Base-by-base conservation (phyloP, 2,113 vertebrate genomes). In the Zapus hudsonius region DNA sequence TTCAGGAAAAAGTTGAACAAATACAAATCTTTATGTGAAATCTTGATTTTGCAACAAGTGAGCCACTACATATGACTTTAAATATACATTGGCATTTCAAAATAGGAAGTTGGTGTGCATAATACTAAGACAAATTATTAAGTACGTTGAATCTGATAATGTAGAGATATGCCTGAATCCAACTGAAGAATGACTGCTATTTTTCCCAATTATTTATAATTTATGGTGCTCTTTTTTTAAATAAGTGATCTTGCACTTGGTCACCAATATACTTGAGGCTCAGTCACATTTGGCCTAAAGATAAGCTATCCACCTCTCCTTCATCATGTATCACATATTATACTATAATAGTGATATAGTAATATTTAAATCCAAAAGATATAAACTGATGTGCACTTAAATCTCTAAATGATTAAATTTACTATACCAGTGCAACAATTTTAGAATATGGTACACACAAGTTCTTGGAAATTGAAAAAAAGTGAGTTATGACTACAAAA, bases 401-500 rank as follows among this genome's bases (percentile, higher is more conserved):
- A n/a, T 10, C 59, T 95, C 80, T 69, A 91, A 81, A 64, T 84
- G 64, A 93, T 72, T 86, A 79, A 72, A 84, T 84, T 81, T 95
- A n/a, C 9, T 75, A 84, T 63, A 20, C 2, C n/a, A 38, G 27
- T 52, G 81, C 57, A 73, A 33, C 73, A 92, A 70, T 91, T 92
- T 95, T 91, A 95, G 92, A 52, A 8, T 67, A 92, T 64, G 90
- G 88, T 90, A 83, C 96, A 94, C 97, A 94, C 95, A 96, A 95
- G 75, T 95, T 97, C 83, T 88, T 96, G 79, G 73, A 95, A 90
- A 98, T 97, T 66, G 47, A 92, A 97, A 97, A 98, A 95, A 97
- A 97, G 92, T 97, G 94, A 94, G 85, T 80, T 97, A 97, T 94
- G 90, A 85, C 94, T 97, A 97, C 96, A 97, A 97, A 97, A 97